phyloP scores from a whole-genome alignment of 2,888 invertebrate genomes.

The Deilephila elpenor region DNA sequence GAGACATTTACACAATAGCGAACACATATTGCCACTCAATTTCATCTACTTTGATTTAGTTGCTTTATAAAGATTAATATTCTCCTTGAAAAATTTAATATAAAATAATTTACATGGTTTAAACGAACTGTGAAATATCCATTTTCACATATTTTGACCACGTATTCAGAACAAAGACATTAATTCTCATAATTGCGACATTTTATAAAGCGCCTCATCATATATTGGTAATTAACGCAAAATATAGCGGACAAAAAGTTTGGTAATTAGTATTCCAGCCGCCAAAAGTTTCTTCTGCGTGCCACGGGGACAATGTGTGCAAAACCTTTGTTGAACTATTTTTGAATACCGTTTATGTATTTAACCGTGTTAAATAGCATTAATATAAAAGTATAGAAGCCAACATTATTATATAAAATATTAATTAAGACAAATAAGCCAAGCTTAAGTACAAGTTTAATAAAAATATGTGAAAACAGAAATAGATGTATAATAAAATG shows the following conservation, averaged over 20 bases:
- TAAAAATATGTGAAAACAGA: background rate
- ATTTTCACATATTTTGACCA: background rate
- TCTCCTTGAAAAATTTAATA: background rate
- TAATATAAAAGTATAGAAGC: background rate
- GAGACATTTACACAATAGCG: conserved; percentile 44
- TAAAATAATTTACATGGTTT: too few relatives aligned
- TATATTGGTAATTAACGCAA: conserved; percentile 41
- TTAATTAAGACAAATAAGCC: too few relatives aligned
- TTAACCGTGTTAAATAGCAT: background rate
- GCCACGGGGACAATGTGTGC: conserved; percentile 40
- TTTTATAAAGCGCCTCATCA: conserved; percentile 40
- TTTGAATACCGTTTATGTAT: conserved; percentile 33
- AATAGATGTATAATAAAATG: background rate
- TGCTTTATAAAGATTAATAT: background rate
- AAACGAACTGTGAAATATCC: background rate
- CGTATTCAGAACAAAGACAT: background rate
- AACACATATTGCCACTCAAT: background rate
- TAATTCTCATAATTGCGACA: conserved; percentile 19
- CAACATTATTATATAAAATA: background rate
- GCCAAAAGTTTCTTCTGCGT: conserved; percentile 54
- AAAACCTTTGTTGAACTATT: conserved; percentile 27
- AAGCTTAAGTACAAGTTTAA: background rate
- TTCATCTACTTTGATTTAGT: background rate
- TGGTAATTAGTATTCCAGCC: conserved; percentile 64
- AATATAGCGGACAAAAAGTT: conserved; percentile 62